Conservation (phyloP, 2,113 vertebrate species). For the Datnioides undecimradiatus region DNA sequence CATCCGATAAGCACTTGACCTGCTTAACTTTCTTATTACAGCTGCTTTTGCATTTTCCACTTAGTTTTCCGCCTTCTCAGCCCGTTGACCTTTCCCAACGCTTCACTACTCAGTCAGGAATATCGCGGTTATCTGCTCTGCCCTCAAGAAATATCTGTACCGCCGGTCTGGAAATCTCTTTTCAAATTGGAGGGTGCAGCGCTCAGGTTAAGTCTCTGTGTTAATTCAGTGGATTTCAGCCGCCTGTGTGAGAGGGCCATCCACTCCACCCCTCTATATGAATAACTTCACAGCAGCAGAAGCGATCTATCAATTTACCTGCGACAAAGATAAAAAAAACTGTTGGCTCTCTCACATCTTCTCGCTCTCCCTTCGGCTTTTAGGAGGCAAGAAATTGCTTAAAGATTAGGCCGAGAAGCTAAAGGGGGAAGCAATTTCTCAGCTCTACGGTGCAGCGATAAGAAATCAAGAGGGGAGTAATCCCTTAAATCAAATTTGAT, state of each 20-base stretch:
- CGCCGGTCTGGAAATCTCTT: not conserved
- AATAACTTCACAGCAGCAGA: slow-evolving; percentile 1
- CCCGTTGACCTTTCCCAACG: slow-evolving; percentile 1
- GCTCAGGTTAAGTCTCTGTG: not conserved
- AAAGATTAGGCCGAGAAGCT: slow-evolving; percentile 53
- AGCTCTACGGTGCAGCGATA: slow-evolving; percentile 45
- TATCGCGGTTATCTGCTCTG: not conserved
- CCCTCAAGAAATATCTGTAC: not conserved
- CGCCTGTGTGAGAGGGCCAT: slow-evolving; percentile 11
- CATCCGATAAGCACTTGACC: not conserved
- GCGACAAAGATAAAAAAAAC: slow-evolving; percentile 47
- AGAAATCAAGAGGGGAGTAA: slow-evolving; percentile 48
- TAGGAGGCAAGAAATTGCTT: slow-evolving; percentile 54
- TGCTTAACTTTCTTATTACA: not conserved
- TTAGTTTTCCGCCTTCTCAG: not conserved
- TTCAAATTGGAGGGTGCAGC: not conserved
- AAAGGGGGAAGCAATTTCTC: slow-evolving; percentile 61
- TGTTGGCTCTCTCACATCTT: slow-evolving; percentile 22
- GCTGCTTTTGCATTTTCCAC: not conserved
- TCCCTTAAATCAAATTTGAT: slow-evolving; percentile 54
- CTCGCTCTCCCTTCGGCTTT: slow-evolving; percentile 25
- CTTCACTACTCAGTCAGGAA: not conserved
- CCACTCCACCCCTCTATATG: not conserved
- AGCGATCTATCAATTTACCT: slow-evolving; percentile 46
- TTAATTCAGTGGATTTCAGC: slow-evolving; percentile 13